Evolutionary conservation across 1,140 invertebrate species (phyloP).

Genomic region (Sitobion miscanthi): DNA sequence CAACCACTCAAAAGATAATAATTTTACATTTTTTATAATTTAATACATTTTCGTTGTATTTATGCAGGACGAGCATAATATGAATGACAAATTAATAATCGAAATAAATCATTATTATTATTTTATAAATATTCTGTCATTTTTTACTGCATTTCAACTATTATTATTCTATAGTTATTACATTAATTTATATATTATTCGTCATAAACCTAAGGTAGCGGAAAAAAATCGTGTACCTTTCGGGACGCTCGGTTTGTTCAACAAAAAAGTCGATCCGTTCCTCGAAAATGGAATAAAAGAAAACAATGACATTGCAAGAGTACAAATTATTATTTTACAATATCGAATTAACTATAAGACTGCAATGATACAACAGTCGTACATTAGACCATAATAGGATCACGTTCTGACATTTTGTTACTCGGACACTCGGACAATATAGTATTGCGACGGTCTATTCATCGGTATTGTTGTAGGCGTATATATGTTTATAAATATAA

Average conservation of each 20-base stretch:
- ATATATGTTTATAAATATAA: neutral
- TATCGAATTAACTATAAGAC: neutral
- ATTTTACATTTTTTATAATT: neutral
- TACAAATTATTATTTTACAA: neutral
- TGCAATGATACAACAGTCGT: neutral
- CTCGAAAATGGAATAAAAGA: neutral
- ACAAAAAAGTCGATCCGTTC: neutral
- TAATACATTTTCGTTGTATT: neutral
- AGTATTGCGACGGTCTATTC: neutral
- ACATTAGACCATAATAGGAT: slow-evolving; percentile 25
- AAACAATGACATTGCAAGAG: slow-evolving; percentile 33
- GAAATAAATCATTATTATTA: neutral
- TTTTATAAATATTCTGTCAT: neutral
- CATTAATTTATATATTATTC: neutral
- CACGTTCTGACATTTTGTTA: slow-evolving; percentile 16
- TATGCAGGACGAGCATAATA: neutral
- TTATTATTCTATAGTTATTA: neutral
- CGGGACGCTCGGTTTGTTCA: neutral
- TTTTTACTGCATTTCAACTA: neutral
- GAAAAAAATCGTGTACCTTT: neutral
- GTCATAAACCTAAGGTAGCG: neutral
- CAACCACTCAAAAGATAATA: neutral
- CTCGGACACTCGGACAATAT: neutral
- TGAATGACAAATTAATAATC: too few relatives aligned
- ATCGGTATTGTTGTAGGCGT: neutral